A percentile compares a stretch with the other conserved stretches of the same genome.
phyloP scores from a whole-genome alignment of 2,797 vertebrate species.

The Ataeniobius toweri region DNA sequence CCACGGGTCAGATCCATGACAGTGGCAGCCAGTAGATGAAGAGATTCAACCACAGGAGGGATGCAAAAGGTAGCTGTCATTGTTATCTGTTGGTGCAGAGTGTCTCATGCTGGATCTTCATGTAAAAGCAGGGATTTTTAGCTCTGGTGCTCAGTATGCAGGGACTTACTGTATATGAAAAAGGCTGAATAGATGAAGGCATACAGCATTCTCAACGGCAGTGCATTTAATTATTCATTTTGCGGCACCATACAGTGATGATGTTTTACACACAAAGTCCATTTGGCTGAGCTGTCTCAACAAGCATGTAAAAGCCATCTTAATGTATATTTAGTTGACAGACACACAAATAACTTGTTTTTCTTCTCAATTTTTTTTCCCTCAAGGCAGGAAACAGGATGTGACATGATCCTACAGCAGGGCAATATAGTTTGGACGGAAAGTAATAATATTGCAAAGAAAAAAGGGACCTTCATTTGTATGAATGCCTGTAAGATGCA shows the following conservation, averaged over 20 bases:
- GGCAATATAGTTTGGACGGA: slow-evolving; percentile 18
- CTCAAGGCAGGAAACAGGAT: background rate
- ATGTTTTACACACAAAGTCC: slow-evolving; percentile 76
- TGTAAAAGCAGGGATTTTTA: slow-evolving; percentile 35
- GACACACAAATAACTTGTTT: slow-evolving; percentile 29
- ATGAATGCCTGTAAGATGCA: slow-evolving; percentile 43
- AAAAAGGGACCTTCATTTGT: slow-evolving; percentile 31
- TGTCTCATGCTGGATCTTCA: background rate
- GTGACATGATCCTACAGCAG: slow-evolving; percentile 18
- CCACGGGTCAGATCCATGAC: slow-evolving; percentile 25
- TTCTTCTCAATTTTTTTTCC: slow-evolving; percentile 2
- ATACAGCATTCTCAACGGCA: slow-evolving; percentile 26
- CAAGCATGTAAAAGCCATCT: slow-evolving; percentile 39
- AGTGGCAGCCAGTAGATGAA: background rate
- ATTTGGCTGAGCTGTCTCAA: slow-evolving; percentile 55
- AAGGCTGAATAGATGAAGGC: slow-evolving; percentile 35
- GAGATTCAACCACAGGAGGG: background rate
- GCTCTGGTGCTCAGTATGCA: slow-evolving; percentile 10
- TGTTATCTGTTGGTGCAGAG: slow-evolving; percentile 10
- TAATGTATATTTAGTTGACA: slow-evolving; percentile 43
- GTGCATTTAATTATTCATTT: slow-evolving; percentile 62
- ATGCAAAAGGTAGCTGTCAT: background rate
- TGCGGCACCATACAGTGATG: slow-evolving; percentile 47
- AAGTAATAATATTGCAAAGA: slow-evolving; percentile 15
- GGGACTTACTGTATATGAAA: slow-evolving; percentile 13